Evolutionary conservation across 2,113 vertebrate species (phyloP), one percentile per base, ranked within the genome.

Genomic region (Mystacornis crossleyi): DNA sequence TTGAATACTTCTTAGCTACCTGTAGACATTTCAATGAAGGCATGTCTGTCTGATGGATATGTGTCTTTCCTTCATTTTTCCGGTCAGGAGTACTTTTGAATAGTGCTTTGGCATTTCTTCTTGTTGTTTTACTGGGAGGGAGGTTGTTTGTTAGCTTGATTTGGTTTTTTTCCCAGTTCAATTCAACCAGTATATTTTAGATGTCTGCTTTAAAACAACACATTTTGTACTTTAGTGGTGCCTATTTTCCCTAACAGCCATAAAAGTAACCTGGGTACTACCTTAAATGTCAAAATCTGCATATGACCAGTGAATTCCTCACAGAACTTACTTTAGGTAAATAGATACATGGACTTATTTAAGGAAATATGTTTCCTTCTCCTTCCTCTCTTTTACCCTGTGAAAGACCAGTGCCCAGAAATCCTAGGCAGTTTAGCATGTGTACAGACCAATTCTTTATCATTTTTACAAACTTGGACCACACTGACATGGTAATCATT

Each of bases 21-120:
- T 73, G 21, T n/a, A 62, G 47, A 33, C 6, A 50, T 74, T 57
- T 45, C 7, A 70, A 13, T 18, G 25, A n/a, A 5, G 19, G 3
- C 1, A 8, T 53, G 18, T 48, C 38, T 81, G 12, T 34, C 36
- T 81, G 10, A 66, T 17, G 21, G 10, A 40, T 24, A 73, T 3
- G 3, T 0, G 0, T 6, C 53, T 16, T 9, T 33, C 20, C 9
- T 43, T 33, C 36, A 5, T 38, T 26, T 33, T n/a, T 78, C 10
- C 8, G 48, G n/a, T 18, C 33, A 90, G 10, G 33, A 38, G 6
- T 78, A 54, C 53, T 58, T 75, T 64, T 72, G 10, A 71, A 21
- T 26, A 5, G 6, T 57, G 17, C 8, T 80, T 80, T 58, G 34
- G 15, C 13, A 34, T 66, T 50, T 66, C 15, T 48, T 74, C 0